Percentiles rank a stretch among this genome's conserved stretches.
Conservation (phyloP, 2,113 vertebrate genomes). For the Sialia sialis region DNA sequence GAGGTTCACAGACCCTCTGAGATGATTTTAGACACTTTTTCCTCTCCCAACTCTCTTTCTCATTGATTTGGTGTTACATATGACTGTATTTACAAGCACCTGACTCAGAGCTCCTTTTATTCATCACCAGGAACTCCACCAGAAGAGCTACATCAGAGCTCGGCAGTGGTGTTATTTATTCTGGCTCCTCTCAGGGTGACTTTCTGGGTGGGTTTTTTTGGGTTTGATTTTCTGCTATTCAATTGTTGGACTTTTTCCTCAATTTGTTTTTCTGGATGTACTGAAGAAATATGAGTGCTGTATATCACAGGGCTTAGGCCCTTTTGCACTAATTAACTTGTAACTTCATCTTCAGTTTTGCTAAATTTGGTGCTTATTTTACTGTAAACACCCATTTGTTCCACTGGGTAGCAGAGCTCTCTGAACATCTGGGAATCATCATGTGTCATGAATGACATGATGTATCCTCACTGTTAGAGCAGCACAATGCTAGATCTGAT, state of each 20-base stretch:
- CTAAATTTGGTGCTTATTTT: slow-evolving; percentile 64
- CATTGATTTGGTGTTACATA: not conserved
- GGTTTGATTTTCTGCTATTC: not conserved
- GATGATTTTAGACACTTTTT: not conserved
- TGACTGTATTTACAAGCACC: slow-evolving; percentile 4
- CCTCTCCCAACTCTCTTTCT: not conserved
- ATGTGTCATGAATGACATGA: slow-evolving; percentile 70
- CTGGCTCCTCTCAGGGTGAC: not conserved
- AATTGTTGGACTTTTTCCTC: slow-evolving; percentile 35
- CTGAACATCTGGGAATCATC: slow-evolving; percentile 74
- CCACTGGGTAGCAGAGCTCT: slow-evolving; percentile 56
- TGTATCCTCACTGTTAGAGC: slow-evolving; percentile 63
- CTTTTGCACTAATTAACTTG: slow-evolving; percentile 63
- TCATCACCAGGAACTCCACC: slow-evolving; percentile 28
- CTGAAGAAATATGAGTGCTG: not conserved
- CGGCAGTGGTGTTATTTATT: slow-evolving; percentile 11
- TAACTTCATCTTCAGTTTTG: slow-evolving; percentile 59
- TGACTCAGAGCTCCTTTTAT: slow-evolving; percentile 44
- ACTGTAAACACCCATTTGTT: slow-evolving; percentile 65
- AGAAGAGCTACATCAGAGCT: slow-evolving; percentile 28
- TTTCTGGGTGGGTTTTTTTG: slow-evolving; percentile 4
- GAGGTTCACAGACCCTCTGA: not conserved
- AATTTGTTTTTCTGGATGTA: slow-evolving; percentile 41
- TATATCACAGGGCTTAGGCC: not conserved
- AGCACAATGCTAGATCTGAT: slow-evolving; percentile 68